Conservation (phyloP, 2,888 invertebrate species). For the Cremastinae sp. region DNA sequence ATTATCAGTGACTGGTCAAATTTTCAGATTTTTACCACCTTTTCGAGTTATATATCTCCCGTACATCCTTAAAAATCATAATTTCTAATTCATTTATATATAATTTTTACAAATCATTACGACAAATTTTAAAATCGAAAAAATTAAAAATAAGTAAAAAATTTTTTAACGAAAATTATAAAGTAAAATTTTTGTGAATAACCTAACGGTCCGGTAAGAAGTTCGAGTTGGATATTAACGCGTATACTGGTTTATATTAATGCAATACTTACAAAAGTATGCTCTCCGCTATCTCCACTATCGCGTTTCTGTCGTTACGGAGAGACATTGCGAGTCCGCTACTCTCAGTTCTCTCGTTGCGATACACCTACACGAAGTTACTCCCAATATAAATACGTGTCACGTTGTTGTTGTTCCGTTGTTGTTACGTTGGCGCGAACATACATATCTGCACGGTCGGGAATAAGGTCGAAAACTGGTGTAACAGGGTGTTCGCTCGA, state of each 20-base stretch:
- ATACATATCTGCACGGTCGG: slow-evolving; percentile 27
- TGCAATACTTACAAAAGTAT: slow-evolving; percentile 35
- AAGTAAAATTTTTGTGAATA: too few species aligned
- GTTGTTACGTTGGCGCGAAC: background rate
- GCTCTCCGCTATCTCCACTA: slow-evolving; percentile 50
- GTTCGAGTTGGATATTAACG: slow-evolving; percentile 35
- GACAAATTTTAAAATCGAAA: too few species aligned
- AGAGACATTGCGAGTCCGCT: slow-evolving; percentile 52
- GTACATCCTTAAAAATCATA: too few species aligned
- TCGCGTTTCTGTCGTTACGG: slow-evolving; percentile 56
- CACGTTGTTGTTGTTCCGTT: slow-evolving; percentile 30
- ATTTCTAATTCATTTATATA: too few species aligned
- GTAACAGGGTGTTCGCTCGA: slow-evolving; percentile 54
- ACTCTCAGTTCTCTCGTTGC: slow-evolving; percentile 55
- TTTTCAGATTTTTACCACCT: too few species aligned
- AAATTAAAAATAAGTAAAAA: too few species aligned
- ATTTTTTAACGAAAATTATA: too few species aligned
- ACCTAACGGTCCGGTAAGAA: slow-evolving; percentile 4
- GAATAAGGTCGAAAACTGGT: slow-evolving; percentile 55
- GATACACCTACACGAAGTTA: slow-evolving; percentile 67
- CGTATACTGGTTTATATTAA: slow-evolving; percentile 35
- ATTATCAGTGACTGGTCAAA: too few species aligned
- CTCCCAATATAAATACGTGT: slow-evolving; percentile 51
- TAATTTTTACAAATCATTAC: too few species aligned
- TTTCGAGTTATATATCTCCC: too few species aligned